Evolutionary conservation across 2,888 invertebrate genomes (phyloP).

Genomic region (Galerucella pusilla): DNA sequence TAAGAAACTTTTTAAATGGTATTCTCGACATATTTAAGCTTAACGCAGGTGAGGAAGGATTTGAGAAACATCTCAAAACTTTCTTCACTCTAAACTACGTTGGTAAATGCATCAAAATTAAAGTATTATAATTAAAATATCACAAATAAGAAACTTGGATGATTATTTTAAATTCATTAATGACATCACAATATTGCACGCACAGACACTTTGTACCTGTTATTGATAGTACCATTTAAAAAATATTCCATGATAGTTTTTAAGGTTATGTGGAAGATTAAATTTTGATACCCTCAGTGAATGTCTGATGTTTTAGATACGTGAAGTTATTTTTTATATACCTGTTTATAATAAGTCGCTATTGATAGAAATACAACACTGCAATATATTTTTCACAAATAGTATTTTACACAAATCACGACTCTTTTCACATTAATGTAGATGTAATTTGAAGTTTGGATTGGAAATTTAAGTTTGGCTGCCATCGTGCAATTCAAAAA

Average conservation of each 20-base stretch:
- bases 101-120: neutral
- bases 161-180: neutral
- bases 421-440: no score
- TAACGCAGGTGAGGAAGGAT: neutral
- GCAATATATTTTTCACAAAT: no score
- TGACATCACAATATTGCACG: neutral
- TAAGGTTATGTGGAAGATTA: neutral
- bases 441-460: no score
- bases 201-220: neutral
- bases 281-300: neutral
- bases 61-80: constrained; percentile 1
- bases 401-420: no score
- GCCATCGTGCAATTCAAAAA: no score
- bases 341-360: neutral
- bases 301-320: neutral
- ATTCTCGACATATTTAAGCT: neutral
- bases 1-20: constrained; percentile 2
- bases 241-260: neutral
- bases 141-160: neutral
- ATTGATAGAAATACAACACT: neutral
- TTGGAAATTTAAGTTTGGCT: no score
- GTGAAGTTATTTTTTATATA: neutral
- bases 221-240: constrained; percentile 1
- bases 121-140: neutral
- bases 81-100: neutral